Base-by-base conservation (phyloP, 2,888 invertebrate species). In the Philhelius pedissequus region DNA sequence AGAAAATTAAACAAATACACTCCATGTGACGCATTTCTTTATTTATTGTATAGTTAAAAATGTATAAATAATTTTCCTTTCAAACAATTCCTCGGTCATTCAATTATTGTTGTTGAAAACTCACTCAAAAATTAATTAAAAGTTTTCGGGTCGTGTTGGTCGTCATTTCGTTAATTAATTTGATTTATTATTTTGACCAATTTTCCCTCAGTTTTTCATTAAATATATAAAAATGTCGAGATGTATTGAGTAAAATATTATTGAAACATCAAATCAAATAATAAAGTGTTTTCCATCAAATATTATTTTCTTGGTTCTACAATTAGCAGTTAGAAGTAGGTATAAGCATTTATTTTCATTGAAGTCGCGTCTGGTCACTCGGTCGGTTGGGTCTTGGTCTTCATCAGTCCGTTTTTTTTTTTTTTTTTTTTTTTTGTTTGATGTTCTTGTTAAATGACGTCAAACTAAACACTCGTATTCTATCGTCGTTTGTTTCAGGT, bases 291-390 rank as follows among this genome's bases (percentile, higher is more conserved):
- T 7, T 48, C 7, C 13, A 25, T 48, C 25, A 52, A 52, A 48
- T 22, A 22, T 22, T 27, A 7, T 32, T 32, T 11, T 32, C 6
- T 18, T 32, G 11, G 13, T 54, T 52, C 18, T 6, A 25, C n/a
- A 48, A n/a, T 48, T 25, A 48, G 22, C 4, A 27, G 50, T 15
- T 15, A 11, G 18, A n/a, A n/a, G n/a, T n/a, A n/a, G 7, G 15
- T 15, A 30, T n/a, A 27, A 30, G 13, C 4, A 25, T 25, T 58
- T 58, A 32, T 18, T 54, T 58, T 58, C 45, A 54, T 58, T 77
- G 82, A 77, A 62, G 82, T 82, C 82, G 68, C 66, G 82, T 82
- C 77, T 71, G 82, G 77, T 76, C 76, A 76, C 77, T 58, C 43
- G 76, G 76, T 73, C 69, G 62, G 69, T 80, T 74, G 64, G 50